These are phyloP conservation scores for Phoxinus phoxinus DNA, from an alignment of 2,113 vertebrate genomes.

Conservation along the genomic window DNA sequence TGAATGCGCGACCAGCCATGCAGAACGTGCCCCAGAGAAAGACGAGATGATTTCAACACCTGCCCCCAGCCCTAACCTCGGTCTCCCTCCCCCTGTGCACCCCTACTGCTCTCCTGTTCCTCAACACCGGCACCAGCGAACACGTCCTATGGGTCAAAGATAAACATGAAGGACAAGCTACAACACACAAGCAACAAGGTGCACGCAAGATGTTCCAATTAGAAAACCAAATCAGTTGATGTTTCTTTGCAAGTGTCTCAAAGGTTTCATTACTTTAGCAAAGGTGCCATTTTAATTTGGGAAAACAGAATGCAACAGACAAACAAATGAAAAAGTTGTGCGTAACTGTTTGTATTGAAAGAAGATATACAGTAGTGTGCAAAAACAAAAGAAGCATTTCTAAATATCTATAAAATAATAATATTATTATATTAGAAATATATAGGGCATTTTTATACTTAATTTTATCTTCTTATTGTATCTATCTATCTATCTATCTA, in stretches of 20 bases:
- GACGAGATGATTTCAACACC: conserved; percentile 24
- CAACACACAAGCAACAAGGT: background rate
- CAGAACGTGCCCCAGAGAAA: conserved; percentile 43
- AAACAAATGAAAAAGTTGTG: too few species aligned
- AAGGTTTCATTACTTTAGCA: background rate
- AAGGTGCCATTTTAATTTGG: background rate
- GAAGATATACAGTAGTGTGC: too few species aligned
- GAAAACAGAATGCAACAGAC: background rate
- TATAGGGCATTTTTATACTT: too few species aligned
- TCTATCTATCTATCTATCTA: too few species aligned
- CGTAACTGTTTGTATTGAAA: too few species aligned
- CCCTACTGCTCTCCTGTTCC: conserved; percentile 25
- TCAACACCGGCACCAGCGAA: background rate
- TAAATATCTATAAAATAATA: background rate
- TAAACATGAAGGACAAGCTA: background rate
- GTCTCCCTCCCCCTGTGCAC: conserved; percentile 34
- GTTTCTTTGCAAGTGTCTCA: background rate
- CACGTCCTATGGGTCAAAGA: conserved; percentile 30
- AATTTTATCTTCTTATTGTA: too few species aligned
- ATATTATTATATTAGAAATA: background rate
- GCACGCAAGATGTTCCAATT: background rate
- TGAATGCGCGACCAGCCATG: conserved; percentile 29
- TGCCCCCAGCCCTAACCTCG: conserved; percentile 22
- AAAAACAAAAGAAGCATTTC: background rate
- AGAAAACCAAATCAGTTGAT: background rate